Conservation (phyloP, 2,888 invertebrate species). For the Campopleginae sp. region DNA sequence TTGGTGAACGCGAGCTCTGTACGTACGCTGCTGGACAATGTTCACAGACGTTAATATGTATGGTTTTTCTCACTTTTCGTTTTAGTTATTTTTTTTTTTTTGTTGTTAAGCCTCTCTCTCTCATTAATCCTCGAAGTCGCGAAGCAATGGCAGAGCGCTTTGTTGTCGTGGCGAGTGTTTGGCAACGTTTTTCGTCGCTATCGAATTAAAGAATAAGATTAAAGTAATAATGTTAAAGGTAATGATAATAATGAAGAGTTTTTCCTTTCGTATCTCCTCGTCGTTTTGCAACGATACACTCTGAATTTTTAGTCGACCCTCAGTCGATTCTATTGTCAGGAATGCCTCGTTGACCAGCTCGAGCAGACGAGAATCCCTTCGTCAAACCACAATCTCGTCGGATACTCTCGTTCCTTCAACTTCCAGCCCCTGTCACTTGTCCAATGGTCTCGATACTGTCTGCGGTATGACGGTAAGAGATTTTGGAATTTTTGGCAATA, state of each 20-base stretch:
- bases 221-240: not conserved
- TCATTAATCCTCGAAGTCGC: conserved; percentile 38
- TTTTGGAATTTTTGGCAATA: conserved; percentile 92
- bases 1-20: not conserved
- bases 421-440: conserved; percentile 75
- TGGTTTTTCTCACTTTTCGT: conserved; percentile 31
- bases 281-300: conserved; percentile 18
- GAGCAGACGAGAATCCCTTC: conserved; percentile 22
- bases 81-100: not conserved
- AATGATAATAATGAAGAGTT: conserved; percentile 40
- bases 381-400: conserved; percentile 50
- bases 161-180: conserved; percentile 37
- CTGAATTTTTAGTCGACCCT: conserved; percentile 1
- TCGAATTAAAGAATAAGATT: conserved; percentile 2
- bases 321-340: not conserved
- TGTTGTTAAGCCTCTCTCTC: not conserved
- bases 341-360: conserved; percentile 15
- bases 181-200: conserved; percentile 25
- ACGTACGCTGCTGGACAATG: conserved; percentile 14
- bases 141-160: conserved; percentile 53
- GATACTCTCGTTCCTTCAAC: conserved; percentile 14
- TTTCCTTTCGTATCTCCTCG: conserved; percentile 46
- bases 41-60: conserved; percentile 50
- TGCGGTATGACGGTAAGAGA: conserved; percentile 93
- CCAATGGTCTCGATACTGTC: conserved; percentile 82